Percentiles rank a stretch among this genome's conserved stretches.
Conservation (phyloP, 2,888 invertebrate genomes). For the Erebia palarica region DNA sequence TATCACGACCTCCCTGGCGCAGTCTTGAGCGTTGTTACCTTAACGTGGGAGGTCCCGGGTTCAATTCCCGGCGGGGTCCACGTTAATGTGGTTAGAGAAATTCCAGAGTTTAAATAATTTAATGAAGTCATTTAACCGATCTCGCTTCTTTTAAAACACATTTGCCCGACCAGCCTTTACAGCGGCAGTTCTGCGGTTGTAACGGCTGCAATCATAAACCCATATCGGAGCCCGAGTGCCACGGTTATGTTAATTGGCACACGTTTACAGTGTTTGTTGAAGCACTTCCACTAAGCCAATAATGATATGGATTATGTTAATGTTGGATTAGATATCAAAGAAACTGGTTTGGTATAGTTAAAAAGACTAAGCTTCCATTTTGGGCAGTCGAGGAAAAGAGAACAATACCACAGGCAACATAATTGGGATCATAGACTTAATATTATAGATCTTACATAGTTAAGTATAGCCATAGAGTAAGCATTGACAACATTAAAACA, state of each 20-base stretch:
- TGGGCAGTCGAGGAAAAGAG: neutral
- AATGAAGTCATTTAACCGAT: constrained; percentile 9
- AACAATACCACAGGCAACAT: too few species aligned
- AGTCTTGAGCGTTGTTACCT: too few species aligned
- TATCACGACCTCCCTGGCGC: too few species aligned
- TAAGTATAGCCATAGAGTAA: too few species aligned
- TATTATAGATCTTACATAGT: too few species aligned
- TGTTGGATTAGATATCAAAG: too few species aligned
- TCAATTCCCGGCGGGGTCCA: too few species aligned
- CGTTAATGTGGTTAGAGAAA: neutral
- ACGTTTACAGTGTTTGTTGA: constrained; percentile 17
- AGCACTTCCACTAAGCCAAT: neutral
- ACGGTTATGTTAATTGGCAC: constrained; percentile 32
- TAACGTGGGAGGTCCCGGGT: too few species aligned
- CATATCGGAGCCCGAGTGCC: constrained; percentile 13
- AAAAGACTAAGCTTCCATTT: too few species aligned
- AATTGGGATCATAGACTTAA: too few species aligned
- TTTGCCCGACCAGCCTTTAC: constrained; percentile 27
- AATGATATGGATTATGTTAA: neutral
- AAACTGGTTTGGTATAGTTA: too few species aligned
- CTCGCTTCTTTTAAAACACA: constrained; percentile 26
- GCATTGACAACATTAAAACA: too few species aligned
- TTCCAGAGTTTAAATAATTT: neutral
- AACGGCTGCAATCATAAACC: constrained; percentile 29
- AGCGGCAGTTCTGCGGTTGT: constrained; percentile 24